Evolutionary conservation across 1,140 invertebrate genomes (phyloP), one percentile per base, ranked within the genome.

Genomic region (Uloborus diversus): DNA sequence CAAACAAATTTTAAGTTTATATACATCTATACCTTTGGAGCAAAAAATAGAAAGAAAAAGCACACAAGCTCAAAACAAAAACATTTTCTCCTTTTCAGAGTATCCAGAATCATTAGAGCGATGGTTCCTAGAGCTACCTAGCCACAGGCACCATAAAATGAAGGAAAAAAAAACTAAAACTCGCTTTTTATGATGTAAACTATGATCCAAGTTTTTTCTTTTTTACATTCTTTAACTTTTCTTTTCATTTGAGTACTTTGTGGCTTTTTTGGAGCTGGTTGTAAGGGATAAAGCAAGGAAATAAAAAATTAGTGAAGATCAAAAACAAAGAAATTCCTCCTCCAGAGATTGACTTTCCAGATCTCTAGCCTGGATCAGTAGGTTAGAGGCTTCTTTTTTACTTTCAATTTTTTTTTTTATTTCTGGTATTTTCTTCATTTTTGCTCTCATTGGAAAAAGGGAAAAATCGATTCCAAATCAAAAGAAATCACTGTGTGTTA

Each of bases 151-250:
- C 25, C 32, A 28, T 11, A 61, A 61, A 73, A 61, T 47, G 51
- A 75, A 64, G 64, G 59, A 3, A 13, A 64, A 75, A 47, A 35
- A 20, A 30, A 75, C n/a, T 51, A 53, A 64, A 61, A 73, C 42
- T 3, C 17, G 35, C 28, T 64, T 75, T 75, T 75, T 75, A 75
- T 75, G 59, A 75, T 75, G 71, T 75, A 75, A 75, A 64, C 71
- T 75, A 64, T 75, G 71, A 75, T 64, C 53, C 23, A 33, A 47
- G 23, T 30, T n/a, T 33, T 73, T 42, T 23, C 42, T 57, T 30
- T 30, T 7, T 17, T 47, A 20, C 28, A 35, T 23, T 32, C 35
- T 75, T 75, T 61, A 75, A 75, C 57, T 75, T 75, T 73, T 62
- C 53, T 32, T 59, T 73, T 73, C 56, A 47, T 59, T 37, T 32